Base-by-base conservation (phyloP, 2,797 vertebrate species). In the Gephyroberyx darwinii region DNA sequence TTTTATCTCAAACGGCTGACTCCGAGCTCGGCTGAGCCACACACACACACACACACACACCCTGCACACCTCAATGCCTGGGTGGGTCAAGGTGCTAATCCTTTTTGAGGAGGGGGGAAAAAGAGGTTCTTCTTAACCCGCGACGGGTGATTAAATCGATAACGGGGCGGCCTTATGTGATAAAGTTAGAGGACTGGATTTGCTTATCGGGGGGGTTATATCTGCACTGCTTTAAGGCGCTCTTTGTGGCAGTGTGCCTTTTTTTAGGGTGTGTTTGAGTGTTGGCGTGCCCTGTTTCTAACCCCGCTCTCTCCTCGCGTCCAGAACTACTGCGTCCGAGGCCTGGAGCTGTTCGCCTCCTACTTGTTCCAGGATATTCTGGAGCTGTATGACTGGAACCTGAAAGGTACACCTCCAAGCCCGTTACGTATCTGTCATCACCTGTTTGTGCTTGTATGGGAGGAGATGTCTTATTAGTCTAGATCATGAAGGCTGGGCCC, bases 341-440 rank as follows among this genome's bases (percentile, higher is more conserved):
- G 97, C 69, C 93, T 99, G 89, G 97, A 99, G 86, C 91, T 97
- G 41, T 98, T 99, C 60, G 94, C 96, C 62, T 91, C 95, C 0
- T 99, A 96, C 85, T 86, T 99, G 31, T 99, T 99, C 93, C 94
- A 94, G 93, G 97, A 99, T 86, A 93, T 99, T 81, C 94, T 99
- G 52, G 98, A 99, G 84, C 94, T 99, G 43, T 98, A 99, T 35
- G 98, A 99, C 93, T 99, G 98, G 98, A 98, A 99, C 93, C 95
- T 99, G 84, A 95, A 91, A 92, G 96, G 98, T 97, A 55, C 2
- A 2, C 22, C 22, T 54, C 12, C 52, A 26, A 26, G 22, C 22
- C 22, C 3, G 22, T 26, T 26, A 3, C 22, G 22, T 26, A 26
- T 26, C 22, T 26, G 22, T 4, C 26, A 26, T 26, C 26, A 26